Evolutionary conservation across 2,888 invertebrate genomes (phyloP).

Genomic region (Tetramorium bicarinatum): DNA sequence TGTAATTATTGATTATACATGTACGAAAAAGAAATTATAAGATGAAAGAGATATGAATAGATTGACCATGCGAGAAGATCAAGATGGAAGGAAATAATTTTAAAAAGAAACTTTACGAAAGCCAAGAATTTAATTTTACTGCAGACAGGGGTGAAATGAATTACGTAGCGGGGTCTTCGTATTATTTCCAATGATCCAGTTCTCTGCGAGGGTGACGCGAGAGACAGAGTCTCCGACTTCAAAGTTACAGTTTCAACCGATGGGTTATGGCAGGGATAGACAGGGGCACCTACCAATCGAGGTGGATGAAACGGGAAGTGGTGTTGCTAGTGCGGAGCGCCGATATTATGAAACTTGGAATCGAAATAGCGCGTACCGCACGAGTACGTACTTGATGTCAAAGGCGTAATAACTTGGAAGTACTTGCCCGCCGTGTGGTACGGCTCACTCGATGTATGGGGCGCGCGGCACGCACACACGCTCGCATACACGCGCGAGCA

Average conservation of each 20-base stretch:
- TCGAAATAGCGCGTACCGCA: slow-evolving; percentile 66
- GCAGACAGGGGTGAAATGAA: neutral
- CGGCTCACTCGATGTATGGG: slow-evolving; percentile 38
- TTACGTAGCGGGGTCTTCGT: neutral
- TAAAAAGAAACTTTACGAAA: neutral
- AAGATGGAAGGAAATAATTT: neutral
- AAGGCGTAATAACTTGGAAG: slow-evolving; percentile 80
- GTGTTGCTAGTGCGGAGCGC: slow-evolving; percentile 45
- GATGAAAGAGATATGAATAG: neutral
- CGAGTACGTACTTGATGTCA: slow-evolving; percentile 78
- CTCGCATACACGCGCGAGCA: neutral
- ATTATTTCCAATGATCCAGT: slow-evolving; percentile 36
- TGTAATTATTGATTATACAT: neutral
- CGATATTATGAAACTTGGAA: slow-evolving; percentile 74
- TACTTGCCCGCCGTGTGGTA: slow-evolving; percentile 59
- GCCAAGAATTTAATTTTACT: slow-evolving; percentile 13
- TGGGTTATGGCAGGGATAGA: slow-evolving; percentile 16
- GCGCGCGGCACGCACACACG: neutral
- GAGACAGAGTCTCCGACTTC: neutral
- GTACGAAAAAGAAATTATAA: neutral
- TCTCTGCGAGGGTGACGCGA: neutral
- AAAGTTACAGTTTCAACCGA: slow-evolving; percentile 41
- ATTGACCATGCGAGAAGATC: neutral
- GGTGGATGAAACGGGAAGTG: slow-evolving; percentile 46
- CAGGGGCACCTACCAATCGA: slow-evolving; percentile 28